A percentile compares a stretch with the other conserved stretches of the same genome.
Conservation (phyloP, 2,797 vertebrate genomes). For the Trematomus bernacchii region DNA sequence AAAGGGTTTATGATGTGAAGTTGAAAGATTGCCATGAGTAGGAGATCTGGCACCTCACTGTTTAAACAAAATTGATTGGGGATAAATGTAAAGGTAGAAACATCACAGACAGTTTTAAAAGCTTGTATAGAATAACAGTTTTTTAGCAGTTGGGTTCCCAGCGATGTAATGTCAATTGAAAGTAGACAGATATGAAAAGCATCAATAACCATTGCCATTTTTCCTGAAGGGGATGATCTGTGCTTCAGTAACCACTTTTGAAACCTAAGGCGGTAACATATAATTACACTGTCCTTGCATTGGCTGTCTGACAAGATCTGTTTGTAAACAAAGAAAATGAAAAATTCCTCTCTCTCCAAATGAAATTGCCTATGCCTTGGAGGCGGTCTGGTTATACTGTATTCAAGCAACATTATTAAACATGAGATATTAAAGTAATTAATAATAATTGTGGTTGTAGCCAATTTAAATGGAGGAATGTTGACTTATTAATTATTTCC, state of each 20-base stretch:
- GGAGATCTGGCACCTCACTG: not conserved
- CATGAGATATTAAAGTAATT: slow-evolving; percentile 66
- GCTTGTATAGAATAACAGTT: not conserved
- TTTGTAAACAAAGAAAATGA: slow-evolving; percentile 66
- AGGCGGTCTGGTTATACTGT: slow-evolving; percentile 56
- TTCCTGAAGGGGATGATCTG: not conserved
- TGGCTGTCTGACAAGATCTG: slow-evolving; percentile 40
- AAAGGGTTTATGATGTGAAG: slow-evolving; percentile 41
- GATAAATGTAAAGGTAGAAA: not conserved
- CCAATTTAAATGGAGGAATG: slow-evolving; percentile 47
- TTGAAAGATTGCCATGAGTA: slow-evolving; percentile 23
- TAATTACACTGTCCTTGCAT: slow-evolving; percentile 17
- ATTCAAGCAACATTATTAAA: slow-evolving; percentile 65
- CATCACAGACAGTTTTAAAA: not conserved
- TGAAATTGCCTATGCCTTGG: slow-evolving; percentile 50
- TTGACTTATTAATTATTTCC: slow-evolving; percentile 40
- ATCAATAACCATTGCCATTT: not conserved
- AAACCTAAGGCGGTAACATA: slow-evolving; percentile 11
- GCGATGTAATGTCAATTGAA: not conserved
- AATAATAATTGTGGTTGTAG: slow-evolving; percentile 66
- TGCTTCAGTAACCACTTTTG: not conserved
- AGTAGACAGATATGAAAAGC: not conserved
- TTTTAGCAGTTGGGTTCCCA: not conserved
- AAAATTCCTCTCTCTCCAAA: slow-evolving; percentile 39
- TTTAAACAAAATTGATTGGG: not conserved